Base-by-base conservation (phyloP, 1,140 invertebrate genomes). In the Drosophila elegans region DNA sequence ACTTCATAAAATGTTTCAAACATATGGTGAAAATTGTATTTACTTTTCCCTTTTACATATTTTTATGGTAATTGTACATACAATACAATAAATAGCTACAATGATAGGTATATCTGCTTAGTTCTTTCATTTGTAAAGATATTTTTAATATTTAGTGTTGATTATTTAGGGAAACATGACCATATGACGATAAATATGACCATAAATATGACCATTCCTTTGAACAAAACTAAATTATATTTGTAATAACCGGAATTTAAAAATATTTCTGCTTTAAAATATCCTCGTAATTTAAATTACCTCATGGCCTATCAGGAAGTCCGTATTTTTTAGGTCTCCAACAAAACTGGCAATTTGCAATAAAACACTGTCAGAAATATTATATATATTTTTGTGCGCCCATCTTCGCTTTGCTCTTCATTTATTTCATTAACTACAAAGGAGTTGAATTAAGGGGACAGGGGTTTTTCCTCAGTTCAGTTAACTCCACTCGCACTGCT, bases 361-460 rank as follows among this genome's bases (percentile, higher is more conserved):
- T 80, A 75, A 84, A 68, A 59, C 53, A 62, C 36, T 68, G 49
- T 74, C 60, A 46, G 38, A 69, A 79, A 68, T 74, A 76, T 86
- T 71, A 71, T 63, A 55, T 60, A 75, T 46, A 73, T 60, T 64
- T 71, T n/a, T 55, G 21, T 72, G 73, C 64, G 61, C 56, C 69
- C 61, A 45, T 67, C 60, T 60, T 56, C 42, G 80, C 46, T 78
- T 74, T 59, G 62, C 73, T 86, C 82, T 85, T 78, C 78, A 85
- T 86, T 86, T 81, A 82, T 75, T 78, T 85, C 82, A 86, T 85
- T 85, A 86, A 81, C 73, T 77, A 85, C 71, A 64, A 74, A 55
- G 69, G 44, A 54, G 52, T 41, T 27, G n/a, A 68, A 34, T 48
- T 27, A n/a, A 27, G 36, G 64, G 13, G 45, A 39, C 42, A 42